Evolutionary conservation across 2,797 vertebrate genomes (phyloP).

Genomic region (Momotus momota): DNA sequence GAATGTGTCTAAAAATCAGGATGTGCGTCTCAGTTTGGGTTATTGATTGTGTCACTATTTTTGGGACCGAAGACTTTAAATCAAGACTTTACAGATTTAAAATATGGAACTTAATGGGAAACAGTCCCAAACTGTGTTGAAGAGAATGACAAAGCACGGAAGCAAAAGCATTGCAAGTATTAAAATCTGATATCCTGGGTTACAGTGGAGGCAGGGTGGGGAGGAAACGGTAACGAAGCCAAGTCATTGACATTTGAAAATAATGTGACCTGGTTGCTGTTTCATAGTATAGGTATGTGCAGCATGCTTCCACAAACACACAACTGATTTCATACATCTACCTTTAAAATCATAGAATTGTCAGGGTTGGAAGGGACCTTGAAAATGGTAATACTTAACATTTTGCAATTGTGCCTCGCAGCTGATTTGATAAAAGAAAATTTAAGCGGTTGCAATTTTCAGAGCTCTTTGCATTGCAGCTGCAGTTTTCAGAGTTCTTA

Average conservation of each 20-base stretch:
- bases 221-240: not conserved
- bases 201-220: slow-evolving; percentile 41
- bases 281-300: not conserved
- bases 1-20: not conserved
- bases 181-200: slow-evolving; percentile 34
- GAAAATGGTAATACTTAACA: not conserved
- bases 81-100: not conserved
- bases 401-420: not conserved
- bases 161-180: not conserved
- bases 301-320: not conserved
- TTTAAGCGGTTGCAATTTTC: not conserved
- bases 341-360: not conserved
- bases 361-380: too few species aligned
- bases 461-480: not conserved
- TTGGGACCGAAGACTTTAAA: not conserved
- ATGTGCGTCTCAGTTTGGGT: not conserved
- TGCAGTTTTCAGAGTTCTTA: not conserved
- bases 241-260: not conserved
- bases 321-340: not conserved
- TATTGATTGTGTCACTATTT: not conserved
- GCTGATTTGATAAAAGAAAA: not conserved
- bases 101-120: not conserved
- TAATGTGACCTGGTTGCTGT: not conserved
- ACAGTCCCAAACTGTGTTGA: not conserved
- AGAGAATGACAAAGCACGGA: slow-evolving; percentile 27